Evolutionary conservation across 2,113 vertebrate species (phyloP), one percentile per base, ranked within the genome.

Genomic region (Phaetusa simplex): DNA sequence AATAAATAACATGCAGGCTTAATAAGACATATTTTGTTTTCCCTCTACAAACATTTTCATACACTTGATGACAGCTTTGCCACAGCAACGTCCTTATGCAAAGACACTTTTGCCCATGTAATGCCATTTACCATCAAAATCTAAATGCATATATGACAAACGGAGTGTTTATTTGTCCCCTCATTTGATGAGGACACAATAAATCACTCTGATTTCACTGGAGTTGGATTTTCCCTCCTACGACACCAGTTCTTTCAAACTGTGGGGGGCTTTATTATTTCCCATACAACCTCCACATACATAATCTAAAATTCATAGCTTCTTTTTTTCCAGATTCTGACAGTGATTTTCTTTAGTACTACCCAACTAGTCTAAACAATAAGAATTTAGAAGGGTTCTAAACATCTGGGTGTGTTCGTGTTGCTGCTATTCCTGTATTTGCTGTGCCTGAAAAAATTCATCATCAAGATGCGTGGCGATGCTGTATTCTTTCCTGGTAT

Each of bases 401-500:
- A 56, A 30, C 14, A 58, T 32, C 43, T 52, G 15, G 12, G 20
- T 30, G 14, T 34, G 14, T 38, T 58, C 65, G 24, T 52, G 30
- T 55, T 42, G 36, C 42, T 73, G 52, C 10, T 70, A 18, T 30
- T 80, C 61, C 14, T 29, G 21, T 29, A 15, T 42, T 61, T 55
- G 21, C 27, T 77, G 32, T 24, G 11, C 49, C 21, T 62, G 26
- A 69, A 74, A 36, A n/a, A 26, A 30, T 50, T 61, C 21, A 16
- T 26, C 19, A 7, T 27, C 40, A 45, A 34, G 36, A 73, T 27
- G 4, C 3, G 6, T 27, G 36, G 52, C 0, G 0, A 50, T 49
- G 36, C 5, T 66, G n/a, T 53, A 22, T 49, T 26, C 42, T 58
- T 74, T 30, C 34, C 24, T 56, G 11, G 7, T 23, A 16, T 64